phyloP scores from a whole-genome alignment of 2,113 vertebrate genomes.

The Helogale parvula region DNA sequence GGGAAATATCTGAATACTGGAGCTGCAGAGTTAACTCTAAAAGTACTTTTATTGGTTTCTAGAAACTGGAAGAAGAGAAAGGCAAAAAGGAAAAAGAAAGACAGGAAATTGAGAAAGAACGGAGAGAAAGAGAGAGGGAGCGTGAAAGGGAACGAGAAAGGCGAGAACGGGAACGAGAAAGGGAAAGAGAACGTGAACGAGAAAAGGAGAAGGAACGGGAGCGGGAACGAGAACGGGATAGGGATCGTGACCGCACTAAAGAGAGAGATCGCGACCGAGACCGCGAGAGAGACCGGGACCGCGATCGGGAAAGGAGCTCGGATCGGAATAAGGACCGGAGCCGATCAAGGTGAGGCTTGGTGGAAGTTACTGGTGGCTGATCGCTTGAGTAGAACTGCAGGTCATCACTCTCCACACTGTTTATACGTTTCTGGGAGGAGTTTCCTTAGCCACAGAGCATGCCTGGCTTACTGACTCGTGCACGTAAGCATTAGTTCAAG shows the following conservation, averaged over 20 bases:
- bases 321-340: constrained; percentile 92
- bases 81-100: constrained; percentile 99
- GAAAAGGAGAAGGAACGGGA: constrained; percentile 92
- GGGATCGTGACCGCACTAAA: constrained; percentile 92
- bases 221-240: constrained; percentile 92
- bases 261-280: constrained; percentile 91
- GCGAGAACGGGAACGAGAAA: constrained; percentile 95
- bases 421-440: neutral
- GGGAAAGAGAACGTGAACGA: constrained; percentile 93
- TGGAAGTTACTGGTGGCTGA: neutral
- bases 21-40: constrained; percentile 84
- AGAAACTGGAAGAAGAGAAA: constrained; percentile 99
- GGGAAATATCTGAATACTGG: constrained; percentile 70
- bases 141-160: constrained; percentile 96
- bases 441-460: neutral
- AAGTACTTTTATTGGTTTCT: constrained; percentile 93
- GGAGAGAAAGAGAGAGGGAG: constrained; percentile 97
- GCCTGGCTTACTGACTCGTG: neutral
- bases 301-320: constrained; percentile 90
- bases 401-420: neutral
- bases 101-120: constrained; percentile 95
- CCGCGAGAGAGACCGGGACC: constrained; percentile 91
- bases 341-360: constrained; percentile 91
- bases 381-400: neutral
- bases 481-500: neutral